phyloP scores from a whole-genome alignment of 2,888 invertebrate genomes.

The Lydus trimaculatus region DNA sequence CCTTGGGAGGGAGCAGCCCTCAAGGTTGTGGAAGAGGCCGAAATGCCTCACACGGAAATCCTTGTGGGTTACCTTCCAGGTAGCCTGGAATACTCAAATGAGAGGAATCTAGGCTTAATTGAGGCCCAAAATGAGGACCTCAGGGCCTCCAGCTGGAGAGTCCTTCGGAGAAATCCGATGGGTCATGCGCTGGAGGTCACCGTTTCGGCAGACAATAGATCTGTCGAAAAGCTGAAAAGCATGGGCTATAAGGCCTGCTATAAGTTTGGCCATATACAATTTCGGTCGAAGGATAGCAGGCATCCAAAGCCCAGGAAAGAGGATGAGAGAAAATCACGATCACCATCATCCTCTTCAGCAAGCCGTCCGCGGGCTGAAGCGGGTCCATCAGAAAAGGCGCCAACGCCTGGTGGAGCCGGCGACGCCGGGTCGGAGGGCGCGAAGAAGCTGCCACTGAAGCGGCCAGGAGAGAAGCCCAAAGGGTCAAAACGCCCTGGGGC shows the following conservation, averaged over 20 bases:
- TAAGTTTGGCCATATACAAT: too few relatives aligned
- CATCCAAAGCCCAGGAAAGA: too few relatives aligned
- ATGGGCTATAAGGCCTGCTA: not conserved
- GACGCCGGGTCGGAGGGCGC: not conserved
- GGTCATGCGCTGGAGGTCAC: not conserved
- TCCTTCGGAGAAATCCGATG: not conserved
- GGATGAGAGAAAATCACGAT: too few relatives aligned
- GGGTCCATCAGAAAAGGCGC: too few relatives aligned
- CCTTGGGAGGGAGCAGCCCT: not conserved
- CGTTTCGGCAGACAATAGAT: not conserved
- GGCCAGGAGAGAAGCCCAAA: not conserved
- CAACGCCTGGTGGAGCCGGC: not conserved
- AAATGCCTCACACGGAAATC: not conserved
- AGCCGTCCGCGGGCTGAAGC: too few relatives aligned
- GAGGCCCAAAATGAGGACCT: not conserved
- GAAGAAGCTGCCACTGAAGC: not conserved
- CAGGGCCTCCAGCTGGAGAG: not conserved
- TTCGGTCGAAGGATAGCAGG: too few relatives aligned
- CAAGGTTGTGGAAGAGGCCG: slow-evolving; percentile 11
- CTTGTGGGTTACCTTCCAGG: not conserved
- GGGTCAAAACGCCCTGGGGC: not conserved
- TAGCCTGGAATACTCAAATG: not conserved
- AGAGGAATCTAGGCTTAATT: not conserved
- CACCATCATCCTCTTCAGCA: too few relatives aligned
- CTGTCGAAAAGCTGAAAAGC: not conserved